A percentile compares a stretch with the other conserved stretches of the same genome.
Evolutionary conservation across 2,888 invertebrate genomes (phyloP).

Genomic region (Drosophila trichaetosa): DNA sequence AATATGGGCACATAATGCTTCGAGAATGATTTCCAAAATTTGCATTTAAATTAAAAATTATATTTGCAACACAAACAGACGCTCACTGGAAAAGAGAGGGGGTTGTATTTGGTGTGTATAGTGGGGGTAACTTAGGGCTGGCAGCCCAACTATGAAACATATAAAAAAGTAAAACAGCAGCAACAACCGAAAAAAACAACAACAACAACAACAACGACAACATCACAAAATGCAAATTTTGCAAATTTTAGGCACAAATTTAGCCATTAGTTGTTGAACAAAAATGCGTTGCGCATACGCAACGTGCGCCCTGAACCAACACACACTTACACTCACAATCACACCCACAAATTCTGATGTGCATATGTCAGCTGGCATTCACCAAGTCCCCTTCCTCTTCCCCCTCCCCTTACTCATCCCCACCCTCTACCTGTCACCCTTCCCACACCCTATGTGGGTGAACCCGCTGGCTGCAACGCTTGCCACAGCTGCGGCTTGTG

Average conservation of each 20-base stretch:
- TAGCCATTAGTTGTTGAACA: constrained; percentile 74
- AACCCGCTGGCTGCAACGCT: constrained; percentile 11
- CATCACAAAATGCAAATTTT: constrained; percentile 77
- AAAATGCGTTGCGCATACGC: constrained; percentile 75
- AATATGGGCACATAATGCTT: constrained; percentile 81
- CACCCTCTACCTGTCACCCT: neutral
- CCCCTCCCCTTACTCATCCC: neutral
- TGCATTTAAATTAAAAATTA: constrained; percentile 81
- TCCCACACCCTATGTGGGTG: neutral
- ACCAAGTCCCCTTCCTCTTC: neutral
- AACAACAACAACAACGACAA: constrained; percentile 41
- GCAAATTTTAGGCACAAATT: constrained; percentile 75
- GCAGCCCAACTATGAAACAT: constrained; percentile 18
- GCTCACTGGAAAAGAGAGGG: constrained; percentile 7
- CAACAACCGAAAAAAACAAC: constrained; percentile 3
- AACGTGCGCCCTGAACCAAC: constrained; percentile 55
- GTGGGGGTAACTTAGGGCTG: neutral
- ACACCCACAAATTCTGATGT: constrained; percentile 12
- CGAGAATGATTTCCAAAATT: constrained; percentile 81
- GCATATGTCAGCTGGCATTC: constrained; percentile 41
- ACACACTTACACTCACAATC: constrained; percentile 17
- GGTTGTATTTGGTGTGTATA: neutral
- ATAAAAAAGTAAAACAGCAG: constrained; percentile 1
- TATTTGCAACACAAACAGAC: constrained; percentile 80
- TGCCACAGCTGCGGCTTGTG: constrained; percentile 74